Evolutionary conservation across 2,113 vertebrate species (phyloP).

Genomic region (Phalacrocorax aristotelis): DNA sequence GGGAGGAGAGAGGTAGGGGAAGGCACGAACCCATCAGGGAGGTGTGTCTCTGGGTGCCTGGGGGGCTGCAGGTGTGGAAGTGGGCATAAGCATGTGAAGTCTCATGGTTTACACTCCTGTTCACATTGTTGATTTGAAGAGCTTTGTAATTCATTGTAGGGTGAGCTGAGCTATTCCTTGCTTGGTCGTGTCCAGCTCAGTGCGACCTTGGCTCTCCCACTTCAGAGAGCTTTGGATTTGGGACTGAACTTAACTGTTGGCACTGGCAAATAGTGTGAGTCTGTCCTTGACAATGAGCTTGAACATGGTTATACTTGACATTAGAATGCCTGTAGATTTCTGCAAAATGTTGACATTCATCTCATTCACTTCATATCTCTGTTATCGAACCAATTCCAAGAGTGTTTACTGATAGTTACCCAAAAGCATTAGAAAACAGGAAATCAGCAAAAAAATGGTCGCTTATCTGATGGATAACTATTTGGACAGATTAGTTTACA

Average conservation of each 20-base stretch:
- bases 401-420: neutral
- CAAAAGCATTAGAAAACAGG: neutral
- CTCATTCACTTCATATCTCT: neutral
- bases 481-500: neutral
- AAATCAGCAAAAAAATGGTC: neutral
- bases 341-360: neutral
- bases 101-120: neutral
- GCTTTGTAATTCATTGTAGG: neutral
- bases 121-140: neutral
- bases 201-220: neutral
- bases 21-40: neutral
- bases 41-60: neutral
- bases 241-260: neutral
- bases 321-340: neutral
- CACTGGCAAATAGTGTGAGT: neutral
- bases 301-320: neutral
- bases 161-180: neutral
- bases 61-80: neutral
- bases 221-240: neutral
- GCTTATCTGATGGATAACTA: neutral
- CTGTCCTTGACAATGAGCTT: neutral
- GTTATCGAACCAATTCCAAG: neutral
- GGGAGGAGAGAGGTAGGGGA: neutral
- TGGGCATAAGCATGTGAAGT: fast-evolving
- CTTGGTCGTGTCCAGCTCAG: neutral